Evolutionary conservation across 2,888 invertebrate genomes (phyloP).

Genomic region (Hypomecis atomaria): DNA sequence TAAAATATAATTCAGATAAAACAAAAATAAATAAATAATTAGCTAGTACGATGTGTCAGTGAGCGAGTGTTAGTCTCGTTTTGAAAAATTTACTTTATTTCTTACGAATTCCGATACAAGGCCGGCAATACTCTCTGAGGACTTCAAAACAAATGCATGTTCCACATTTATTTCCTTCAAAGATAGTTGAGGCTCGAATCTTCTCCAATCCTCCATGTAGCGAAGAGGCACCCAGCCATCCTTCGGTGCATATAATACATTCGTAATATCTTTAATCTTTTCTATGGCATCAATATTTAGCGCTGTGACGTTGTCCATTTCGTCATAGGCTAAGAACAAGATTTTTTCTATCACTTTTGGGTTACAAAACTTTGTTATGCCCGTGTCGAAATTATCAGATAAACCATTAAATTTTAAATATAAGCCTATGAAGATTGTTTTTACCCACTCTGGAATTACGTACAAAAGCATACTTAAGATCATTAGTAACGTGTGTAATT

Average conservation of each 20-base stretch:
- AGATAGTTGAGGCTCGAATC: conserved; percentile 60
- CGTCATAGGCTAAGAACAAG: conserved; percentile 89
- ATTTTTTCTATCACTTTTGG: conserved; percentile 86
- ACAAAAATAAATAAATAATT: too few relatives aligned
- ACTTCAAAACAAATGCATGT: conserved; percentile 93
- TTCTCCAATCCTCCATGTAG: conserved; percentile 87
- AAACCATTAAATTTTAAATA: conserved; percentile 83
- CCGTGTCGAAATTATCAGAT: conserved; percentile 75
- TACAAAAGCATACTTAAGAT: conserved; percentile 70
- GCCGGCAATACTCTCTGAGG: conserved; percentile 84
- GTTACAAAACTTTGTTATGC: conserved; percentile 84
- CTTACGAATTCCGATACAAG: conserved; percentile 66
- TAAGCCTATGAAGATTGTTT: conserved; percentile 77
- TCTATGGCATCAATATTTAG: conserved; percentile 87
- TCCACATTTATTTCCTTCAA: conserved; percentile 68
- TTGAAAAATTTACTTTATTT: conserved; percentile 32
- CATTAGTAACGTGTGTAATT: conserved; percentile 58
- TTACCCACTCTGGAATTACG: conserved; percentile 82
- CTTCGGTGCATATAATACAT: conserved; percentile 90
- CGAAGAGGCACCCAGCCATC: conserved; percentile 94
- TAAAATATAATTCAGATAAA: too few relatives aligned
- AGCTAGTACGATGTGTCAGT: too few relatives aligned
- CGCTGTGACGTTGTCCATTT: conserved; percentile 90
- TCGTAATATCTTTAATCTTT: conserved; percentile 83
- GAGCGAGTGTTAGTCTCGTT: too few relatives aligned